Base-by-base conservation (phyloP, 2,888 invertebrate genomes). In the Oscheius sp. region DNA sequence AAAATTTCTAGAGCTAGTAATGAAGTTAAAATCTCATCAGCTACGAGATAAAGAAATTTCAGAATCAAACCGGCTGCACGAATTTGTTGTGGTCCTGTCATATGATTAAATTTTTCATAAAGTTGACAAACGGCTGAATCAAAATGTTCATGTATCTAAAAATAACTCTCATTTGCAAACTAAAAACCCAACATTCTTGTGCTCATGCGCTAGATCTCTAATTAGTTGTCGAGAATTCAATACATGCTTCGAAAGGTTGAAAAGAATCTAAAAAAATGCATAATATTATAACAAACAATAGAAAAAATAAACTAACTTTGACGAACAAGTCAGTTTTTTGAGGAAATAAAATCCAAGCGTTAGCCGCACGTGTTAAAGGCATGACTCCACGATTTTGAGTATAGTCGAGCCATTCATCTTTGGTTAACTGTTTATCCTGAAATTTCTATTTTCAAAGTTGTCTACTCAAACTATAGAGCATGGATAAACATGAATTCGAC, bases 281-380 rank as follows among this genome's bases (percentile, higher is more conserved):
- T 41, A 41, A 41, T 41, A 20, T 41, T 4, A 2, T n/a, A n/a
- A n/a, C n/a, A n/a, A n/a, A n/a, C n/a, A n/a, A 36, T 36, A 14
- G 36, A 36, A 9, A 36, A 36, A 36, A 36, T 36, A 36, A 9
- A 22, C 8, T 50, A 9, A 59, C 57, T 59, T 57, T 47, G 28
- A 24, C 45, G 33, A 67, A 59, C n/a, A 47, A 14, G 4, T 49
- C 59, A n/a, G 17, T 41, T 20, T 59, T 67, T 2, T 26, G 20
- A 3, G 67, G 67, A 36, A 45, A 67, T n/a, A 30, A 20, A n/a
- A 49, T 24, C 67, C 67, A 67, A 14, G 59, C 36, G 9, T 20
- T 24, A 14, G 59, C 49, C 3, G 57, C 57, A 14, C 57, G 32
- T 5, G 17, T 17, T 14, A 45, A 32, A 0, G 67, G 57, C 38